These are phyloP conservation scores for Oikopleura dioica DNA, from an alignment of 23 tunicate genomes.

Conservation along the genomic window DNA sequence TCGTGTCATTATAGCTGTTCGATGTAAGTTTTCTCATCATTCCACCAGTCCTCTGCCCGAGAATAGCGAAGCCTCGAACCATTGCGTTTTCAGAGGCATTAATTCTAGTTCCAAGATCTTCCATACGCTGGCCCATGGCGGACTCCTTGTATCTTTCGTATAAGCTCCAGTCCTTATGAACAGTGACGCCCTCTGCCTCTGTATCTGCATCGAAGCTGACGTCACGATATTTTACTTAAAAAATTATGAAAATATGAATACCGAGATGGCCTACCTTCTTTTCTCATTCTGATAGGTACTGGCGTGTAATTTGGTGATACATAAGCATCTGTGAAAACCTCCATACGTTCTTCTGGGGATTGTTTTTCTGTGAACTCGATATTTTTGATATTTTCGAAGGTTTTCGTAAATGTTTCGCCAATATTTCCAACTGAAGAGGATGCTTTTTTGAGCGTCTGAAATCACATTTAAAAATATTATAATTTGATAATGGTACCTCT, in stretches of 20 bases:
- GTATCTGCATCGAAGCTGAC: background rate
- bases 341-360: slow-evolving; percentile 5
- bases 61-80: slow-evolving; percentile 5
- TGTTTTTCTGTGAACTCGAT: background rate
- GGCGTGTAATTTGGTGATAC: slow-evolving; percentile 10
- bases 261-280: slow-evolving; percentile 8
- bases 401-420: background rate
- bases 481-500: background rate
- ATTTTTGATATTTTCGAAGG: background rate
- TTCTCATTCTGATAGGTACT: background rate
- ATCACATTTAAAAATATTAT: background rate
- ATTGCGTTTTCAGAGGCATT: background rate
- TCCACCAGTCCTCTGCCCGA: background rate
- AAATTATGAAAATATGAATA: too few species aligned
- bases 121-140: slow-evolving; percentile 5
- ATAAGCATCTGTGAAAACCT: slow-evolving; percentile 1
- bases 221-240: background rate
- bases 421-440: background rate
- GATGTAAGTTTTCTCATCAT: background rate
- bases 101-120: background rate
- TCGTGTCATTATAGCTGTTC: background rate
- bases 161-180: background rate
- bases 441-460: background rate
- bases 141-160: slow-evolving; percentile 1
- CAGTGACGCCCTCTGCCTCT: background rate